phyloP scores from a whole-genome alignment of 2,797 vertebrate species.

The Aratinga solstitialis region DNA sequence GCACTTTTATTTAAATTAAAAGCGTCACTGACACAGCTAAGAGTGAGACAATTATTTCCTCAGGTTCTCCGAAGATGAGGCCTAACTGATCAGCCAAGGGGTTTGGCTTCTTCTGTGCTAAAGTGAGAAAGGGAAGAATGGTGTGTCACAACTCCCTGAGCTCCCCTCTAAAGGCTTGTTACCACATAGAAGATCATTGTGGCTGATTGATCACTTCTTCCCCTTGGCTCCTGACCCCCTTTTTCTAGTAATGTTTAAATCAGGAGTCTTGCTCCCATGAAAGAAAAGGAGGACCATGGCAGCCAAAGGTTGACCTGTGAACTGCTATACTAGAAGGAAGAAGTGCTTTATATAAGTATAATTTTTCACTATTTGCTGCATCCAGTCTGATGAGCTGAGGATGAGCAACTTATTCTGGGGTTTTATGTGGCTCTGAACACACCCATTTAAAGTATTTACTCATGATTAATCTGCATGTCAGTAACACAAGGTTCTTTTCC shows the following conservation, averaged over 20 bases:
- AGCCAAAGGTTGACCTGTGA: background rate
- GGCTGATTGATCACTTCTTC: background rate
- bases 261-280: background rate
- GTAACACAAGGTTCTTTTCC: background rate
- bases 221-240: background rate
- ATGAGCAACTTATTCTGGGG: background rate
- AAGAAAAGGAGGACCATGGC: background rate
- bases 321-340: background rate
- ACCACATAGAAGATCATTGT: background rate
- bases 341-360: background rate
- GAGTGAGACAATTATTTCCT: background rate
- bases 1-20: background rate
- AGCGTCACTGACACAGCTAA: background rate
- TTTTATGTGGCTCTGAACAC: background rate
- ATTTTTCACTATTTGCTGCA: background rate
- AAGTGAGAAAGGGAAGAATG: background rate
- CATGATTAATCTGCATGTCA: background rate
- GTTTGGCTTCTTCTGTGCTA: background rate
- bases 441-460: background rate
- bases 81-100: background rate
- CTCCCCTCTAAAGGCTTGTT: background rate
- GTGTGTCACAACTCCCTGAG: fast-evolving
- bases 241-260: background rate
- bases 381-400: background rate
- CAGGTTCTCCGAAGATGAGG: background rate